Conservation (phyloP, 2,797 vertebrate species). For the Scyliorhinus canicula region DNA sequence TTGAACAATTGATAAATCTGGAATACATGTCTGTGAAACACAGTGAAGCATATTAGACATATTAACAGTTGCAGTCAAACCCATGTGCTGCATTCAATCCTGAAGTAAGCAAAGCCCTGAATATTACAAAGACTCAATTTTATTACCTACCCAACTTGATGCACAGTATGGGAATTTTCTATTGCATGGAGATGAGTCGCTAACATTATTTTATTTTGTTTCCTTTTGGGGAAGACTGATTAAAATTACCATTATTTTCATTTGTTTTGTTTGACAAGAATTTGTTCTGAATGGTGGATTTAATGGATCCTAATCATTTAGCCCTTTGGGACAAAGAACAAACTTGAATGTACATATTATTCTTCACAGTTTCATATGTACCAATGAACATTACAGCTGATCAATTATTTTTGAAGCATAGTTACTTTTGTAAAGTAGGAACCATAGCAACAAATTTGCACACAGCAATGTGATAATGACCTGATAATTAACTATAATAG, state of each 20-base stretch:
- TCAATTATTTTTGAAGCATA: background rate
- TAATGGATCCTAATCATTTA: background rate
- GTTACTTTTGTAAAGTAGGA: background rate
- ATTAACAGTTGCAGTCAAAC: background rate
- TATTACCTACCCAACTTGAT: background rate
- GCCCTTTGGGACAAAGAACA: background rate
- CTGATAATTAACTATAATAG: background rate
- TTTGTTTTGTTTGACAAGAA: background rate
- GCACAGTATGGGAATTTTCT: background rate
- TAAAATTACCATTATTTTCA: background rate
- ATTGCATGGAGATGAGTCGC: background rate
- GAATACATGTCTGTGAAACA: background rate
- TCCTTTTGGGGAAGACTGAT: background rate
- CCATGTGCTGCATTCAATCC: background rate
- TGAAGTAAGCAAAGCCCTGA: background rate
- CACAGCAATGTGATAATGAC: background rate
- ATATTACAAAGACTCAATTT: background rate
- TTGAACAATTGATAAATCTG: background rate
- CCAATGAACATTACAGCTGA: background rate
- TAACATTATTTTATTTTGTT: background rate
- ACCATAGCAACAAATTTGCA: background rate
- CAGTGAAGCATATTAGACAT: background rate
- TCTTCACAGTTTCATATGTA: background rate
- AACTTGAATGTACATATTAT: background rate
- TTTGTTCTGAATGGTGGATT: background rate